Base-by-base conservation (phyloP, 1,140 invertebrate species). In the Pararge aegeria region DNA sequence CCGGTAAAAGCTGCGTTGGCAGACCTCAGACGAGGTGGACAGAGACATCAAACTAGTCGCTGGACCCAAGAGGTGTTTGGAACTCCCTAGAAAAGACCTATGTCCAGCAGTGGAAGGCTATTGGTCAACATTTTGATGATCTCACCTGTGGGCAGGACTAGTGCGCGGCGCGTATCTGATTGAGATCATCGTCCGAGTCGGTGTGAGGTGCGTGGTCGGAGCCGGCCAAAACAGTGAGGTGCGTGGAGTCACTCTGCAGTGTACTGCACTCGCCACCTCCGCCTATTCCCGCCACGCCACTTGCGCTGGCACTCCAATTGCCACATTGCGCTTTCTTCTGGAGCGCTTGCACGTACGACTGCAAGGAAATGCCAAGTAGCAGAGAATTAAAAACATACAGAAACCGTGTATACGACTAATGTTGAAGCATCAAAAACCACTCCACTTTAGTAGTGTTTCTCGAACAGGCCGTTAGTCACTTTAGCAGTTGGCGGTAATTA, bases 301-400 rank as follows among this genome's bases (percentile, higher is more conserved):
- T n/a, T n/a, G n/a, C 81, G 7, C 67, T 50, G 68, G 84, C 74
- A 70, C 91, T 66, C 92, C 90, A 74, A 91, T 93, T 72, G 78
- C 90, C 66, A 51, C 86, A 90, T 56, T 89, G 87, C 0, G 91
- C 92, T 58, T 94, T 94, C 78, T 94, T 93, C 80, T 96, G 95
- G 61, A 96, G 84, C 29, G 94, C 94, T 78, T 96, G 95, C 9
- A 96, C 94, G 79, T 95, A 96, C 75, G 93, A 95, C 95, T 96
- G 90, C 80, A 62, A 18, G 9, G 1, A 46, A n/a, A 46, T 18
- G 7, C 20, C 38, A 6, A 24, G 3, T 10, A 7, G 37, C n/a
- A 0, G 2, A 1, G 12, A 42, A 64, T 78, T 16, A 16, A 3
- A 24, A 4, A 24, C 24, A 24, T 24, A 24, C 24, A 2, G 7